Evolutionary conservation across 2,888 invertebrate genomes (phyloP), one percentile per base, ranked within the genome.

Genomic region (Athripsodes cinereus): DNA sequence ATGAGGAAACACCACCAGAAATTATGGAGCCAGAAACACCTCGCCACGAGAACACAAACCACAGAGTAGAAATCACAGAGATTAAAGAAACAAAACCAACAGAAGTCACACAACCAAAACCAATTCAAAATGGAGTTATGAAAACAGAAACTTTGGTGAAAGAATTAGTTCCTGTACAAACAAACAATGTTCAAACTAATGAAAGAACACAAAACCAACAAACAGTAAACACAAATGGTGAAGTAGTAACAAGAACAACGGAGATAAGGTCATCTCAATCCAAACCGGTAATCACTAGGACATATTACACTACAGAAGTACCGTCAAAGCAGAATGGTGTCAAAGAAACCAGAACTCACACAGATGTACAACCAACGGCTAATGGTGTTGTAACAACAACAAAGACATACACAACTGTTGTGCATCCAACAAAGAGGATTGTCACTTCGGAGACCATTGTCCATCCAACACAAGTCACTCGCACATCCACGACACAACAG

Each of bases 1-100:
- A 61, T 64, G 65, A 61, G 64, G 66, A 62, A 61, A 65, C 50
- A 57, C 66, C 52, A 5, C 34, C 51, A n/a, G 18, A 48, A 34
- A 35, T n/a, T 5, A 16, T n/a, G 22, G 66, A 69, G 55, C 64
- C 65, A 54, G 65, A 66, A 40, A 26, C 21, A 22, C 19, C 18
- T 1, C 10, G 21, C 8, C 22, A 11, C 22, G 11, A 49, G n/a
- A 46, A 22, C 2, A 22, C 22, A 63, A 34, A 22, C 48, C 44
- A 53, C 31, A 16, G 44, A 19, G 20, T 40, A 11, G 46, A 57
- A 35, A 53, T 49, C 22, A 26, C 52, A 31, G 19, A 19, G 19
- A 48, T 48, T 48, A 48, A 19, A 20, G 21, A 19, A 48, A 48
- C 48, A 19, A 48, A 48, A 48, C 50, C 50, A 34, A 52, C 52